Evolutionary conservation across 2,113 vertebrate genomes (phyloP).

Genomic region (Pseudopodoces humilis): DNA sequence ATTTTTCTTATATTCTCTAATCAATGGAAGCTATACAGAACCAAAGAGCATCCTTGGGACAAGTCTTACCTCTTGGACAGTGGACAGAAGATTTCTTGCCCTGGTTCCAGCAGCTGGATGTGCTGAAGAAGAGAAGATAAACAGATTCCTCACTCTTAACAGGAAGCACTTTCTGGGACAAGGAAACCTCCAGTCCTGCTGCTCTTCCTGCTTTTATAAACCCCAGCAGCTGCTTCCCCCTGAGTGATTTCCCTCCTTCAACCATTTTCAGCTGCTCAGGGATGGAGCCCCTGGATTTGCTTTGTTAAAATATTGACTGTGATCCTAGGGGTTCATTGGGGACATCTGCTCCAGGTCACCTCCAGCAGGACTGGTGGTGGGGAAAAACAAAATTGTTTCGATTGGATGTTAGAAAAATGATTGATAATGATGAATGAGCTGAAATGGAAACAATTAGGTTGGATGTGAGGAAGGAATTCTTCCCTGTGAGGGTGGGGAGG

Average conservation of each 20-base stretch:
- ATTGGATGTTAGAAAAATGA: neutral
- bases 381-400: too few species aligned
- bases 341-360: too few species aligned
- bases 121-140: rapidly evolving
- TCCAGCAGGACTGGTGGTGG: too few species aligned
- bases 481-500: neutral
- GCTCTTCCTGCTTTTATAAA: neutral
- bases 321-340: too few species aligned
- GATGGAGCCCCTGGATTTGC: neutral
- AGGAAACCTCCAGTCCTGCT: rapidly evolving
- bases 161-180: rapidly evolving
- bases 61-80: neutral
- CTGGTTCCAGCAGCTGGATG: rapidly evolving
- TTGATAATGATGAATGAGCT: neutral
- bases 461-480: neutral
- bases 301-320: too few species aligned
- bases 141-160: neutral
- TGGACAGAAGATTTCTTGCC: rapidly evolving
- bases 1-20: neutral
- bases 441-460: neutral
- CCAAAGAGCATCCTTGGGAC: rapidly evolving
- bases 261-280: neutral
- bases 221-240: neutral
- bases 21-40: rapidly evolving
- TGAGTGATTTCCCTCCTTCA: neutral